Conservation (phyloP, 2,888 invertebrate genomes). For the Ectobius pallidus region DNA sequence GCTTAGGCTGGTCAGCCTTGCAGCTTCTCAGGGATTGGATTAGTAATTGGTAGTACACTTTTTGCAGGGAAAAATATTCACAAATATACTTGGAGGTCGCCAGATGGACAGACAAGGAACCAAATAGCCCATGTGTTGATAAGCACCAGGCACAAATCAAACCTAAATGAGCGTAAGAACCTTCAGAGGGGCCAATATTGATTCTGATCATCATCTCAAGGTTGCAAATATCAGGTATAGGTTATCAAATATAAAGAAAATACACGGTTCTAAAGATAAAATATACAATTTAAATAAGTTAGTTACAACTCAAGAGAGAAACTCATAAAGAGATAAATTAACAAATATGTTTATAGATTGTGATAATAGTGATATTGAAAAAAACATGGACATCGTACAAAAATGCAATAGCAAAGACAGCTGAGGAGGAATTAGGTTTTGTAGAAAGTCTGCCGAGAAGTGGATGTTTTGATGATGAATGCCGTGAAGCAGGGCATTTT, state of each 20-base stretch:
- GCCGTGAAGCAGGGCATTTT: neutral
- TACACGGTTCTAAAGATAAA: neutral
- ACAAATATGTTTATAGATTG: too few relatives aligned
- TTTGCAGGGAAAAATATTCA: too few relatives aligned
- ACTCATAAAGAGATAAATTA: neutral
- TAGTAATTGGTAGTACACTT: neutral
- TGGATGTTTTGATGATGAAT: neutral
- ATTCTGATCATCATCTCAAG: too few relatives aligned
- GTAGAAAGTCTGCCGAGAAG: neutral
- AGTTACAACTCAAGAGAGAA: neutral
- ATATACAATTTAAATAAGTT: neutral
- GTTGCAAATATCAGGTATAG: neutral
- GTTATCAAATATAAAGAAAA: neutral
- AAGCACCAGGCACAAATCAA: neutral
- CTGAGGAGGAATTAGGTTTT: neutral
- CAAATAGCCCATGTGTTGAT: neutral
- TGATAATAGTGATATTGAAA: neutral
- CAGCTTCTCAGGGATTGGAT: neutral
- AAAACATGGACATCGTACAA: neutral
- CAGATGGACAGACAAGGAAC: too few relatives aligned
- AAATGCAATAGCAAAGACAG: neutral
- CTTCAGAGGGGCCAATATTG: too few relatives aligned
- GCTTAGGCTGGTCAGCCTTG: neutral
- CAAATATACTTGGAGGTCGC: neutral
- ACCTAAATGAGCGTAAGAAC: neutral